A percentile compares a stretch with the other conserved stretches of the same genome.
phyloP scores from a whole-genome alignment of 2,113 vertebrate species.

The Tachysurus fulvidraco region DNA sequence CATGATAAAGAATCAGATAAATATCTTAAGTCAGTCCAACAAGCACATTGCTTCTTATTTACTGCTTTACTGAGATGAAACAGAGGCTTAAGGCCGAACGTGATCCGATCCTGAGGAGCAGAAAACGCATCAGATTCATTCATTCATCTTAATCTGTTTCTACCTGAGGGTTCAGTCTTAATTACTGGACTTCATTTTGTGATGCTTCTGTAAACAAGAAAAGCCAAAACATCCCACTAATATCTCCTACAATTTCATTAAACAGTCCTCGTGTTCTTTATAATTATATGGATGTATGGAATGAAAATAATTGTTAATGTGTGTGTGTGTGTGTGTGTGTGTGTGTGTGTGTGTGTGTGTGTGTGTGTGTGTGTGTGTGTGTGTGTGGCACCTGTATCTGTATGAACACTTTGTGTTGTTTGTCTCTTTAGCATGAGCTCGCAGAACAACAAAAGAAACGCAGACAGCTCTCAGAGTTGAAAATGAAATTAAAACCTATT shows the following conservation, averaged over 20 bases:
- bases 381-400: background rate
- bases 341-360: background rate
- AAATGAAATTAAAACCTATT: slow-evolving; percentile 7
- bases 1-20: background rate
- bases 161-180: background rate
- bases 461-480: background rate
- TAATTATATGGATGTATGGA: background rate
- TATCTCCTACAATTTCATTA: background rate
- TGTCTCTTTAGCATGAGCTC: background rate
- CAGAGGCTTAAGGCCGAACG: background rate
- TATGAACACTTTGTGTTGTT: background rate
- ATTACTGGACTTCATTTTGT: background rate
- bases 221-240: background rate
- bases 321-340: slow-evolving; percentile 10
- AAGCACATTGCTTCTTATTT: background rate
- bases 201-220: background rate
- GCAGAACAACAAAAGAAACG: background rate
- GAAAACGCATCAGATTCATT: background rate
- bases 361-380: slow-evolving; percentile 11
- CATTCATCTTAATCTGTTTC: background rate
- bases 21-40: background rate
- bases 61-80: background rate
- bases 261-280: background rate
- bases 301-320: background rate
- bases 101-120: background rate